Evolutionary conservation across 2,113 vertebrate species (phyloP).

Genomic region (Archocentrus centrarchus): DNA sequence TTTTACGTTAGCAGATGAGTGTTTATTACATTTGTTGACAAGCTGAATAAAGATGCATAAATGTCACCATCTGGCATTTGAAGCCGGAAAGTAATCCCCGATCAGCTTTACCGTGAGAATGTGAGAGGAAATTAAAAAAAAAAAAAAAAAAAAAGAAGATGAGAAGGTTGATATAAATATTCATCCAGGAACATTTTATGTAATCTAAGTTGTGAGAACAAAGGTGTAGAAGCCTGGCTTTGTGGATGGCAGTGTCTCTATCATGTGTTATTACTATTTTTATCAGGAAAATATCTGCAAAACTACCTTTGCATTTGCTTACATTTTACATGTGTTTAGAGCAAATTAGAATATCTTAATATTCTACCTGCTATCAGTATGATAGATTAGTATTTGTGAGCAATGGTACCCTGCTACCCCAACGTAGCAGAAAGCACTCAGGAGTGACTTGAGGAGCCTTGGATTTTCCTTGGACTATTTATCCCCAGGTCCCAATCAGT

Average conservation of each 20-base stretch:
- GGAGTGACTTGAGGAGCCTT: not conserved
- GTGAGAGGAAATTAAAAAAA: not conserved
- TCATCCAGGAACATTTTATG: not conserved
- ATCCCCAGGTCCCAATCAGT: not conserved
- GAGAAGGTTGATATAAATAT: not conserved
- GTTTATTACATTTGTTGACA: conserved; percentile 51
- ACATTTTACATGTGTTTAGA: not conserved
- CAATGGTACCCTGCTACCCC: too few species aligned
- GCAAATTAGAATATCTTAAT: not conserved
- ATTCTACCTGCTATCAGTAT: not conserved
- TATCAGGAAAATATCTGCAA: not conserved
- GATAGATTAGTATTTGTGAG: too few species aligned
- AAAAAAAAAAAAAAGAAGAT: not conserved
- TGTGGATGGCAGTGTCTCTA: not conserved
- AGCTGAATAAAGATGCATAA: conserved; percentile 50
- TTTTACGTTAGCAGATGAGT: conserved; percentile 36
- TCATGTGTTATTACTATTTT: not conserved
- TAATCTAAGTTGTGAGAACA: not conserved
- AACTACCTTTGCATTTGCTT: not conserved
- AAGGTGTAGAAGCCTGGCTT: not conserved
- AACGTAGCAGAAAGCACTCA: not conserved
- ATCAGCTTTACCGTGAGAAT: conserved; percentile 9
- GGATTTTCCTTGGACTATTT: not conserved
- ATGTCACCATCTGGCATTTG: conserved; percentile 56
- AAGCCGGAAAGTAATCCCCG: conserved; percentile 18